A percentile compares a stretch with the other conserved stretches of the same genome.
Conservation (phyloP, 2,797 vertebrate species). For the Allobates femoralis region DNA sequence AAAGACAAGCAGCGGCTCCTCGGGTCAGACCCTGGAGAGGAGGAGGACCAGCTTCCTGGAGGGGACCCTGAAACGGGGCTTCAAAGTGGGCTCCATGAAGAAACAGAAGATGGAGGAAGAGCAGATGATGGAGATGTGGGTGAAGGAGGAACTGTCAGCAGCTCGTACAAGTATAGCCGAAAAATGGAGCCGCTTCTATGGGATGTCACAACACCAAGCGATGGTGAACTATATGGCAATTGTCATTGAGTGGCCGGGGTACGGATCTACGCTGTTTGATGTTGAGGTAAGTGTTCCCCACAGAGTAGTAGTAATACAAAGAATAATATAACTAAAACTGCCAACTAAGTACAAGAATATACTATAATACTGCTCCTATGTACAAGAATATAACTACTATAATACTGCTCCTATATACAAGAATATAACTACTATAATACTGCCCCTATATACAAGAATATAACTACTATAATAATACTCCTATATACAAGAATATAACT, state of each 20-base stretch:
- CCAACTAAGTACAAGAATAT: neutral
- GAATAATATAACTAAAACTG: neutral
- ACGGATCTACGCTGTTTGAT: conserved; percentile 91
- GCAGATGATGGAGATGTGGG: conserved; percentile 96
- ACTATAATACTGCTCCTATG: neutral
- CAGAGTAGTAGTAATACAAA: neutral
- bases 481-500: neutral
- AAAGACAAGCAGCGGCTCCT: conserved; percentile 75
- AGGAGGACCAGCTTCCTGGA: conserved; percentile 91
- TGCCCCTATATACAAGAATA: conserved; percentile 13
- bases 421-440: conserved; percentile 10
- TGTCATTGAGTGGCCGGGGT: conserved; percentile 91
- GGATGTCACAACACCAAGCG: conserved; percentile 90
- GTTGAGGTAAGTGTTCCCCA: conserved; percentile 81
- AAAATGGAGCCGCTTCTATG: conserved; percentile 87
- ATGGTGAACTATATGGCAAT: conserved; percentile 93
- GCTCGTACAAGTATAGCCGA: conserved; percentile 85
- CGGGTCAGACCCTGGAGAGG: conserved; percentile 85
- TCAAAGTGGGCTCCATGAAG: conserved; percentile 89
- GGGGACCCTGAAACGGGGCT: conserved; percentile 84
- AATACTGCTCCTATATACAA: neutral
- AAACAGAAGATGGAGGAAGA: conserved; percentile 93
- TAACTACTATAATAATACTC: conserved; percentile 9
- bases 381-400: conserved; percentile 14
- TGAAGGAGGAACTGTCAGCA: conserved; percentile 91